Evolutionary conservation across 1,140 invertebrate species (phyloP).

Genomic region (Triops cancriformis): DNA sequence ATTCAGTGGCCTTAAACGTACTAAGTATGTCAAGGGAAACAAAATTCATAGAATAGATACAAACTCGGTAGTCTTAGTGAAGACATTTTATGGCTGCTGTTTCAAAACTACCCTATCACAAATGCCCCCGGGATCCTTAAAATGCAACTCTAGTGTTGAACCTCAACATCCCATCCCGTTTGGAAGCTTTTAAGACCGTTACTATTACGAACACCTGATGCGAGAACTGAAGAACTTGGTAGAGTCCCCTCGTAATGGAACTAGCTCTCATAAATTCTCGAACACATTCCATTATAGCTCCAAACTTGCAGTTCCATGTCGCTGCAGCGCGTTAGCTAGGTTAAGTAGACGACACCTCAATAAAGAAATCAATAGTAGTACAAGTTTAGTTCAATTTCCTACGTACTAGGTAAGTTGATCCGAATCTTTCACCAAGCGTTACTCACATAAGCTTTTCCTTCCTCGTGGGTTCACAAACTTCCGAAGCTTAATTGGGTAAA

Average conservation of each 20-base stretch:
- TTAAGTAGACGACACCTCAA: neutral
- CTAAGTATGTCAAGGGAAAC: too few species aligned
- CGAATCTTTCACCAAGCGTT: neutral
- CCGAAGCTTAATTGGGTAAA: neutral
- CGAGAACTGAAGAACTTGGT: neutral
- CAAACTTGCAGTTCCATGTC: too few species aligned
- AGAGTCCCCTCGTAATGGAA: neutral
- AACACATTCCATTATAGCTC: too few species aligned
- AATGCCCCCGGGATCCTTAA: too few species aligned
- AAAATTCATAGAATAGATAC: too few species aligned
- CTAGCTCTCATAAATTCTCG: too few species aligned
- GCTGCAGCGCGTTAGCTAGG: neutral
- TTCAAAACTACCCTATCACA: too few species aligned
- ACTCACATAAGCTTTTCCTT: neutral
- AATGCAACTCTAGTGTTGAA: too few species aligned
- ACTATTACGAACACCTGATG: neutral
- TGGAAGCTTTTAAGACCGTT: neutral
- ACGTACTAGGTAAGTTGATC: neutral
- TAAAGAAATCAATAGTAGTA: neutral
- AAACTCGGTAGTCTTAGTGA: too few species aligned
- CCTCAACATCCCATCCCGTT: neutral
- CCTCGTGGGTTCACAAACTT: neutral
- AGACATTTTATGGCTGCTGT: too few species aligned
- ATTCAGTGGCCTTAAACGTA: too few species aligned
- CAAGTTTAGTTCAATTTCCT: neutral